These are phyloP conservation scores for Chelonoidis abingdonii DNA, from an alignment of 2,113 vertebrate genomes.

Conservation along the genomic window DNA sequence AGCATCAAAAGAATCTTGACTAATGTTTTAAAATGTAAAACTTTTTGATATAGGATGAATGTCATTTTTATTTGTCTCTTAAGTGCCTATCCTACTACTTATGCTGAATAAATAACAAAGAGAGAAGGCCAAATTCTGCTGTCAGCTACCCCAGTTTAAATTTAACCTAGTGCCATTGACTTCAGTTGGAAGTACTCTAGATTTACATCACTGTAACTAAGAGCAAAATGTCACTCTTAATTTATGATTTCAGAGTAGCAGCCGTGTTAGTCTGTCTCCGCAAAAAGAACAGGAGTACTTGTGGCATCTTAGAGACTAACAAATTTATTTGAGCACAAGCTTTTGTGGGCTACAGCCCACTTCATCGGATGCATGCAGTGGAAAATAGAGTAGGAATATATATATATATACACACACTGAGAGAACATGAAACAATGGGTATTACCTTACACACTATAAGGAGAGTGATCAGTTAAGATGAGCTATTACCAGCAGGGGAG, in stretches of 20 bases:
- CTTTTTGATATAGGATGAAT: not conserved
- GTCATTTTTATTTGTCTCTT: slow-evolving; percentile 18
- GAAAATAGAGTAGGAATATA: no score
- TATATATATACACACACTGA: no score
- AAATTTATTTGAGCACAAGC: no score
- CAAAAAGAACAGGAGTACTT: no score
- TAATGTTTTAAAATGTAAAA: not conserved
- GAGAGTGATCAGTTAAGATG: no score
- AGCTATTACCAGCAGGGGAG: no score
- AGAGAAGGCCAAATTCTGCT: not conserved
- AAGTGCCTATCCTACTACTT: not conserved
- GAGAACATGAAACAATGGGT: no score
- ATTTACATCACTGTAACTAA: not conserved
- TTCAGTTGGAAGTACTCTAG: not conserved
- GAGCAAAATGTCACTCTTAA: not conserved
- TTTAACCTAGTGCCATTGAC: not conserved
- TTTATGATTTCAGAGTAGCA: not conserved
- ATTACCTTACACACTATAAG: no score
- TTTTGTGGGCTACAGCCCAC: no score
- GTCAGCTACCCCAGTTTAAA: not conserved
- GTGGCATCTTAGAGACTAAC: no score
- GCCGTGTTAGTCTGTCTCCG: no score
- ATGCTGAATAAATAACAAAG: not conserved
- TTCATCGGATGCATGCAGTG: no score
- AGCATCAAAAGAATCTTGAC: not conserved